phyloP scores from a whole-genome alignment of 2,888 invertebrate genomes.

The Magallana nippona region DNA sequence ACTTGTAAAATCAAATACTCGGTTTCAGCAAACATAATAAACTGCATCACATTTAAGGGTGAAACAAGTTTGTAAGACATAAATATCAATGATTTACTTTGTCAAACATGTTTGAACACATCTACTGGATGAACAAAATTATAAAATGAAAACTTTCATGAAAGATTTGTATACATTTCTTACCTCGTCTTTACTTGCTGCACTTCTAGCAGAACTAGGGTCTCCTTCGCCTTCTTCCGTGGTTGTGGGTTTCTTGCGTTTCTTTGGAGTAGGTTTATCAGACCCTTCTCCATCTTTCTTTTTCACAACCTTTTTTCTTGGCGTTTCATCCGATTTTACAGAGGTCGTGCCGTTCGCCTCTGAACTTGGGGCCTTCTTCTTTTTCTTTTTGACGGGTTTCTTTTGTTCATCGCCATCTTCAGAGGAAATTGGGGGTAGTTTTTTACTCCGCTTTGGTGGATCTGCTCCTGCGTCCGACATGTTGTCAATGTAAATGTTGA shows the following conservation, averaged over 20 bases:
- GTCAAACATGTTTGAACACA: constrained; percentile 42
- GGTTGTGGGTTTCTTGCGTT: constrained; percentile 50
- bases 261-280: constrained; percentile 59
- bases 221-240: constrained; percentile 58
- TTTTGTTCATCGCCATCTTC: constrained; percentile 53
- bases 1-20: too few relatives aligned
- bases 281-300: constrained; percentile 53
- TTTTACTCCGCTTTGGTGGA: constrained; percentile 52
- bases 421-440: constrained; percentile 65
- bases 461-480: constrained; percentile 58
- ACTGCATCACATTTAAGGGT: background rate
- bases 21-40: too few relatives aligned
- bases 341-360: constrained; percentile 49
- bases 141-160: background rate
- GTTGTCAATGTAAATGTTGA: constrained; percentile 42
- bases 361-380: constrained; percentile 63
- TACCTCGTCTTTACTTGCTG: constrained; percentile 61
- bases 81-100: too few relatives aligned
- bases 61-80: background rate
- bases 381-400: constrained; percentile 65
- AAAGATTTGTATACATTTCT: background rate
- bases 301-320: constrained; percentile 42
- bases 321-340: constrained; percentile 40
- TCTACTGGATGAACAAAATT: background rate
- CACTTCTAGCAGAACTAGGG: constrained; percentile 63